Percentiles rank a stretch among this genome's conserved stretches.
Conservation (phyloP, 2,113 vertebrate species). For the Callochromis pleurospilus region DNA sequence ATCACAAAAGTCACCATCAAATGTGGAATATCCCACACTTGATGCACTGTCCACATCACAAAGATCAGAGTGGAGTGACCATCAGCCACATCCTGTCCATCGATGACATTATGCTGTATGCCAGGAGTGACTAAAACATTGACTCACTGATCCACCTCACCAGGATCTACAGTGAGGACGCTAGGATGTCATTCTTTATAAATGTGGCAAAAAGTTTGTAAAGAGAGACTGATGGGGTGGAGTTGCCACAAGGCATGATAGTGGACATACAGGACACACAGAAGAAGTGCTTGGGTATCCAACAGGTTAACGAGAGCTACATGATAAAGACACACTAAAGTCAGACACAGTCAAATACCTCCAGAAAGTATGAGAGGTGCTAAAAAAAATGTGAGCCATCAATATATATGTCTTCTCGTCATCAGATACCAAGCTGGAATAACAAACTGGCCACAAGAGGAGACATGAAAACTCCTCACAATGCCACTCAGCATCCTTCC, state of each 20-base stretch:
- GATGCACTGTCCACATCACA: background rate
- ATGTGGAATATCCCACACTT: background rate
- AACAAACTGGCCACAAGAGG: background rate
- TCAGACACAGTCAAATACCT: background rate
- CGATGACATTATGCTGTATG: background rate
- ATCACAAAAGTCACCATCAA: background rate
- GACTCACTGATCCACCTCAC: background rate
- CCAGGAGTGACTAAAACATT: rapidly evolving
- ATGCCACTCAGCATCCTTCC: background rate
- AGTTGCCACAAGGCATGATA: background rate
- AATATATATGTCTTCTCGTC: rapidly evolving
- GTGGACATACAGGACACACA: background rate
- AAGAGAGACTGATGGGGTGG: background rate
- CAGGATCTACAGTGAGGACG: rapidly evolving
- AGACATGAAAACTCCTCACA: background rate
- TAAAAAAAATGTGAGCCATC: background rate
- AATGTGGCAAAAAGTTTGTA: rapidly evolving
- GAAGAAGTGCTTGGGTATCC: background rate
- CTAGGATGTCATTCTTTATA: background rate
- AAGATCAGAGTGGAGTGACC: background rate
- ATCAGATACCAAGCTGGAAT: background rate
- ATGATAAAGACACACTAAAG: background rate
- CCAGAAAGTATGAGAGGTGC: background rate
- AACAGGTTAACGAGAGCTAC: rapidly evolving
- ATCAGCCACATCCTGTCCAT: background rate